A percentile compares a stretch with the other conserved stretches of the same genome.
phyloP scores from a whole-genome alignment of 2,113 vertebrate species.

The Desmodus rotundus region DNA sequence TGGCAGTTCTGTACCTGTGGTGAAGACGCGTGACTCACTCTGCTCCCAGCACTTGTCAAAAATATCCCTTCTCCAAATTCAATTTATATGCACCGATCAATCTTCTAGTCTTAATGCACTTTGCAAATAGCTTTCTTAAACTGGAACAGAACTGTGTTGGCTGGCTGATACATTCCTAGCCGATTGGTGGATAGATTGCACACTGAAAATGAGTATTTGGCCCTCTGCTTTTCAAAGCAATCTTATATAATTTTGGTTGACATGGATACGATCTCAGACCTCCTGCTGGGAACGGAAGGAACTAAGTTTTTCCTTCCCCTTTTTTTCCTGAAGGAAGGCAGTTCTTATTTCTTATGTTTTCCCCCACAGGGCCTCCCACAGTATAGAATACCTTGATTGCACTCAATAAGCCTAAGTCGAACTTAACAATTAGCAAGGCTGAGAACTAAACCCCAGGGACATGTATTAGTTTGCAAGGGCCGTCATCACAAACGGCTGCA shows the following conservation, averaged over 20 bases:
- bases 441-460: not conserved
- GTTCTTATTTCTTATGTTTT: not conserved
- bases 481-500: not conserved
- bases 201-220: not conserved
- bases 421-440: not conserved
- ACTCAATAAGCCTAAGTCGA: not conserved
- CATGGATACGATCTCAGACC: not conserved
- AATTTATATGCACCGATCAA: not conserved
- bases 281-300: not conserved
- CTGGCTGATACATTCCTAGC: not conserved
- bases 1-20: not conserved
- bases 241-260: not conserved
- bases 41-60: constrained; percentile 3
- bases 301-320: not conserved
- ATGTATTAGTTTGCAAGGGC: not conserved
- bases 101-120: not conserved
- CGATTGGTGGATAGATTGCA: not conserved
- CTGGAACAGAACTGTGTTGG: not conserved
- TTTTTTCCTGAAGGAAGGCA: not conserved
- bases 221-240: not conserved
- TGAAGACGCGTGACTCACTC: not conserved
- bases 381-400: not conserved
- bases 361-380: not conserved
- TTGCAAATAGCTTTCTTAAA: not conserved
- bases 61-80: constrained; percentile 16